Evolutionary conservation across 1,140 invertebrate genomes (phyloP), one percentile per base, ranked within the genome.

Genomic region (Solenopsis invicta): DNA sequence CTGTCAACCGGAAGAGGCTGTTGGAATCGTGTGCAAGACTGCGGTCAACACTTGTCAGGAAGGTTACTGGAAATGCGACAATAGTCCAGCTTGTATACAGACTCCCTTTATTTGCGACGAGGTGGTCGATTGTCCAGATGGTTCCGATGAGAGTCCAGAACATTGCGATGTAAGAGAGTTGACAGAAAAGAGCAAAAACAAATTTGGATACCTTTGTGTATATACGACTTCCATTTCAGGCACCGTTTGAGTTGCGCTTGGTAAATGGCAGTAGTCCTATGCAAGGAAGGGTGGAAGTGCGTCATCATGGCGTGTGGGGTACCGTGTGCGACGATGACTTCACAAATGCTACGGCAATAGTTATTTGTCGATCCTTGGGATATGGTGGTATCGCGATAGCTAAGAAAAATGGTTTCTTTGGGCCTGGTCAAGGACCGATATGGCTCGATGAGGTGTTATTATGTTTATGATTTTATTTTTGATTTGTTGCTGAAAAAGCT

Each of bases 291-390:
- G 94, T 98, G 0, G 97, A 98, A 94, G 96, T 98, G 0, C 95
- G 96, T 81, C 96, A 97, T 91, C 96, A 96, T 87, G 97, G 97
- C 6, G 95, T 96, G 4, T 98, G 97, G 97, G 97, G 97, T 1
- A 97, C 97, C 1, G 95, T 98, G 16, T 98, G 98, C 92, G 97
- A 98, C 91, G 97, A 98, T 91, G 96, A 97, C 90, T 98, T 98
- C 90, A 96, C 96, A 48, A 93, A 95, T 21, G 95, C 96, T 72
- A 96, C 97, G 9, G 97, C 97, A 0, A 95, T 95, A 90, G 97
- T 97, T 1, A 96, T 97, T 13, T 98, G 97, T 87, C 95, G 95
- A 74, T 96, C 96, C 24, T 91, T 97, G 50, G 97, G 97, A 4
- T 97, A 95, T 81, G 95, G 94, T 34, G 97, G 97, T 2, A 88